Conservation (phyloP, 2,797 vertebrate genomes). For the Sebastes matsubarae region DNA sequence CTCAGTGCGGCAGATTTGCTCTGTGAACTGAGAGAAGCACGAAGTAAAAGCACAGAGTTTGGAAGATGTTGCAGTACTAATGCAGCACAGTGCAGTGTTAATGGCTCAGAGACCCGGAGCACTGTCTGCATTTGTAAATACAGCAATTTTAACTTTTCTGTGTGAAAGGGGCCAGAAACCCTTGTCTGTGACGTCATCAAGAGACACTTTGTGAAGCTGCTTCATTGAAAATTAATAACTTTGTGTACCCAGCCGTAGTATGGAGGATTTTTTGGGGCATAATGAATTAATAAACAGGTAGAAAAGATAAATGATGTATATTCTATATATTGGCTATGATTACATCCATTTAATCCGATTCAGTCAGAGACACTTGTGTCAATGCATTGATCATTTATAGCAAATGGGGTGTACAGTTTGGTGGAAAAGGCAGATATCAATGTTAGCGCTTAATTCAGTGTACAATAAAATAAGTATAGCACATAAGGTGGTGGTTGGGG, state of each 20-base stretch:
- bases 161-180: slow-evolving; percentile 22
- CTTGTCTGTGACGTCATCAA: slow-evolving; percentile 33
- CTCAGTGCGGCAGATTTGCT: slow-evolving; percentile 31
- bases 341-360: background rate
- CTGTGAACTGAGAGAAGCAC: slow-evolving; percentile 34
- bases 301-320: background rate
- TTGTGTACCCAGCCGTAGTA: background rate
- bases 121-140: slow-evolving; percentile 38
- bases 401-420: background rate
- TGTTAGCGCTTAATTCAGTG: background rate
- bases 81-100: slow-evolving; percentile 38
- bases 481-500: background rate
- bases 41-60: slow-evolving; percentile 5
- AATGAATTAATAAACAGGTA: background rate
- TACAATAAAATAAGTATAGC: background rate
- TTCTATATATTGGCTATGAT: background rate
- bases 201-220: slow-evolving; percentile 20
- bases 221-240: slow-evolving; percentile 45
- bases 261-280: background rate
- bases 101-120: slow-evolving; percentile 46
- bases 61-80: slow-evolving; percentile 38
- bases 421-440: background rate
- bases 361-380: background rate
- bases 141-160: slow-evolving; percentile 27
- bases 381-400: background rate